A percentile compares a stretch with the other conserved stretches of the same genome.
Evolutionary conservation across 2,113 vertebrate species (phyloP).

Genomic region (Scopus umbretta): DNA sequence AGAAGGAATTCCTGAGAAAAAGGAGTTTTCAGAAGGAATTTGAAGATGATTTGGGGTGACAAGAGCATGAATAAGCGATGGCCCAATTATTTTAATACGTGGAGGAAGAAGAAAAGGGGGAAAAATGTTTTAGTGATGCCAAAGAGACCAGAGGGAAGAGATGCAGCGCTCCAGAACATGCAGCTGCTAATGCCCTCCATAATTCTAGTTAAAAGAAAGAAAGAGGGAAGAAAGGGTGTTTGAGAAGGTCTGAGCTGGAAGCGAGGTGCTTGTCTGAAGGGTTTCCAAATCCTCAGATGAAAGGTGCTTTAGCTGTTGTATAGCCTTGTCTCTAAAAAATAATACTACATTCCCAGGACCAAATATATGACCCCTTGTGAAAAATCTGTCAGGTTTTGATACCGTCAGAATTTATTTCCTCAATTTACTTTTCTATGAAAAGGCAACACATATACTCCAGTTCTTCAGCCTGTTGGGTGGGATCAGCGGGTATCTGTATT

Average conservation of each 20-base stretch:
- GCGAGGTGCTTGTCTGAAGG: not conserved
- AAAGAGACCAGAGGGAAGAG: not conserved
- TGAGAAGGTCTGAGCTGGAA: not conserved
- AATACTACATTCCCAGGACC: not conserved
- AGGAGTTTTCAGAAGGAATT: not conserved
- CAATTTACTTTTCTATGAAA: not conserved
- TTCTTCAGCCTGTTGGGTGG: not conserved
- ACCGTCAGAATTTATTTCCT: not conserved
- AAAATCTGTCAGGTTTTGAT: not conserved
- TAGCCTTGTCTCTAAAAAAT: not conserved
- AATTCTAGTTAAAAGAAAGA: not conserved
- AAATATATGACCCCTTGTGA: not conserved
- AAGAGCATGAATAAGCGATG: not conserved
- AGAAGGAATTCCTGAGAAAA: not conserved
- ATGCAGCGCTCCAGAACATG: not conserved
- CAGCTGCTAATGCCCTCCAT: not conserved
- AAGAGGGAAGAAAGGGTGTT: not conserved
- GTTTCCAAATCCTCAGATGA: not conserved
- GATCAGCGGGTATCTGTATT: not conserved
- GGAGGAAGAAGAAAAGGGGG: not conserved
- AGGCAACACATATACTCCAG: not conserved
- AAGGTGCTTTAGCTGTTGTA: not conserved
- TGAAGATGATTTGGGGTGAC: not conserved
- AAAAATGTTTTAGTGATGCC: not conserved
- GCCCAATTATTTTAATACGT: not conserved